These are phyloP conservation scores for Monoplex corrugatus DNA, from an alignment of 2,888 invertebrate species.

Conservation along the genomic window DNA sequence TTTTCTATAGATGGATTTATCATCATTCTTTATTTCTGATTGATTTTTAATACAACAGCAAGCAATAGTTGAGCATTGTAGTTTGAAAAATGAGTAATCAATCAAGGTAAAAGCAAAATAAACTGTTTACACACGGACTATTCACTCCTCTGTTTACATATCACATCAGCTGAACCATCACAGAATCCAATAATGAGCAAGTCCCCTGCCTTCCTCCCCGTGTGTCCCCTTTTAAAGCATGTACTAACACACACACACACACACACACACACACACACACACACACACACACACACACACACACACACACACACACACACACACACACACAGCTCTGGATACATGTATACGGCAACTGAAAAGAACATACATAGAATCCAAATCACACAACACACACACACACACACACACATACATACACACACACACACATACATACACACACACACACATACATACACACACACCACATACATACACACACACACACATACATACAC, in stretches of 20 bases:
- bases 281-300: neutral
- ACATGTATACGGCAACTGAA: neutral
- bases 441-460: slow-evolving; percentile 18
- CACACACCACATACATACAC: neutral
- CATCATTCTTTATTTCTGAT: too few species aligned
- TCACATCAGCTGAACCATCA: too few species aligned
- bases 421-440: slow-evolving; percentile 18
- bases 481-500: neutral
- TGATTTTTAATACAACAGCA: too few species aligned
- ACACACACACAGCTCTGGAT: neutral
- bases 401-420: slow-evolving; percentile 18
- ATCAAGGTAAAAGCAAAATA: too few species aligned
- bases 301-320: neutral
- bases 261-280: neutral
- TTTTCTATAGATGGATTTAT: too few species aligned
- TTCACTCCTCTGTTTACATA: too few species aligned
- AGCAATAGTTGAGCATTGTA: too few species aligned
- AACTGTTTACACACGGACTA: too few species aligned
- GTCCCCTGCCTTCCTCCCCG: too few species aligned
- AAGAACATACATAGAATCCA: neutral
- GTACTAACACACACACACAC: slow-evolving; percentile 21
- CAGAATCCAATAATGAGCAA: too few species aligned
- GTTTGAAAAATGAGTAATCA: too few species aligned
- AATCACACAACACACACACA: neutral
- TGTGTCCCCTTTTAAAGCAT: too few species aligned